phyloP scores from a whole-genome alignment of 2,113 vertebrate species.

The Motacilla tschutschensis region DNA sequence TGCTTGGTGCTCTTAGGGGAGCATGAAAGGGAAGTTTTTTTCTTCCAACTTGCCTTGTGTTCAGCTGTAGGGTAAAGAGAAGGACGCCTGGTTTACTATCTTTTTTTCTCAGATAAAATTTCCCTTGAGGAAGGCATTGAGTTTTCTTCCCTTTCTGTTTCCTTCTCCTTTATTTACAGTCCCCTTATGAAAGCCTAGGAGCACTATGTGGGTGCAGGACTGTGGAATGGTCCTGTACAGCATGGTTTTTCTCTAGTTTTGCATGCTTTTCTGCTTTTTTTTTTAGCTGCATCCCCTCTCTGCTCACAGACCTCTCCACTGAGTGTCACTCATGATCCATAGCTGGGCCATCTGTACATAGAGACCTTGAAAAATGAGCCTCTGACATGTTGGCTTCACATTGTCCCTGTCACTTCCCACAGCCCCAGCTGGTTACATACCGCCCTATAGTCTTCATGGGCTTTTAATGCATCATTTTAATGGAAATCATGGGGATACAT shows the following conservation, averaged over 20 bases:
- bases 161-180: background rate
- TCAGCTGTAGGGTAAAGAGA: background rate
- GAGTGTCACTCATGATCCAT: background rate
- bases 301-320: background rate
- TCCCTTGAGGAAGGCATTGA: background rate
- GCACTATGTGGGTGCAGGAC: background rate
- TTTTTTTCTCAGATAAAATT: background rate
- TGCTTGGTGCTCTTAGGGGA: background rate
- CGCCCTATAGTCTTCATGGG: background rate
- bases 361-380: background rate
- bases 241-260: background rate
- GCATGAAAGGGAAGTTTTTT: background rate
- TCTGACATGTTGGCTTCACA: background rate
- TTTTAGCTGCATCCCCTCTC: background rate
- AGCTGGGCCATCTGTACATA: background rate
- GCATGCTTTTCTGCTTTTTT: background rate
- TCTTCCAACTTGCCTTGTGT: background rate
- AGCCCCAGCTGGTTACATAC: background rate
- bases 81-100: background rate
- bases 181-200: background rate
- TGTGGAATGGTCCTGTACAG: background rate
- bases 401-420: rapidly evolving
- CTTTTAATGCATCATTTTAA: background rate
- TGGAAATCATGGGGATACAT: background rate
- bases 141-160: background rate